A percentile compares a stretch with the other conserved stretches of the same genome.
Conservation (phyloP, 2,113 vertebrate species). For the Herpetotheres cachinnans region DNA sequence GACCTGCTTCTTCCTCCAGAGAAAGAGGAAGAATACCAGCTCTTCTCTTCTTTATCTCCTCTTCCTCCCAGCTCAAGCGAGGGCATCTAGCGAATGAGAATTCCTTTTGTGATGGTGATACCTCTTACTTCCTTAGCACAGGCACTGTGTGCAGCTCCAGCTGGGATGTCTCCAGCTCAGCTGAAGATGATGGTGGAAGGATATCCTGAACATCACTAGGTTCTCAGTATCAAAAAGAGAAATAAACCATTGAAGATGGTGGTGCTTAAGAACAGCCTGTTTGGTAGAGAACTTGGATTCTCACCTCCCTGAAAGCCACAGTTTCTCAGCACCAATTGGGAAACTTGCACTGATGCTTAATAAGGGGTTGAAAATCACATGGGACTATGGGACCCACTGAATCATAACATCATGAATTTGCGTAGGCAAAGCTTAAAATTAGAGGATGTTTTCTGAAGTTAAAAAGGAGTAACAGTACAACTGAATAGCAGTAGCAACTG, state of each 20-base stretch:
- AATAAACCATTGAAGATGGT: background rate
- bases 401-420: background rate
- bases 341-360: background rate
- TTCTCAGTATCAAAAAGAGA: background rate
- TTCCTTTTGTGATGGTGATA: background rate
- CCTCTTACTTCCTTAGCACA: background rate
- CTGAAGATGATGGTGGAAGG: background rate
- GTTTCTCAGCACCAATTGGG: background rate
- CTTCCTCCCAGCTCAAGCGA: background rate
- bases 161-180: background rate
- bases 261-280: background rate
- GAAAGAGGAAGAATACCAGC: background rate
- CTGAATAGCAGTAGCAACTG: background rate
- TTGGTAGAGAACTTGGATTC: background rate
- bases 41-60: background rate
- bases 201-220: background rate
- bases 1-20: background rate
- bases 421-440: background rate
- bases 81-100: background rate
- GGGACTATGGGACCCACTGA: background rate
- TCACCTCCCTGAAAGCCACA: background rate
- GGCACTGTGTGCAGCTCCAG: background rate
- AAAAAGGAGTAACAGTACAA: background rate
- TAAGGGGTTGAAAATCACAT: background rate
- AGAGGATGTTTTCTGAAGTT: background rate